Evolutionary conservation across 2,797 vertebrate genomes (phyloP).

Genomic region (Danio kyathit): DNA sequence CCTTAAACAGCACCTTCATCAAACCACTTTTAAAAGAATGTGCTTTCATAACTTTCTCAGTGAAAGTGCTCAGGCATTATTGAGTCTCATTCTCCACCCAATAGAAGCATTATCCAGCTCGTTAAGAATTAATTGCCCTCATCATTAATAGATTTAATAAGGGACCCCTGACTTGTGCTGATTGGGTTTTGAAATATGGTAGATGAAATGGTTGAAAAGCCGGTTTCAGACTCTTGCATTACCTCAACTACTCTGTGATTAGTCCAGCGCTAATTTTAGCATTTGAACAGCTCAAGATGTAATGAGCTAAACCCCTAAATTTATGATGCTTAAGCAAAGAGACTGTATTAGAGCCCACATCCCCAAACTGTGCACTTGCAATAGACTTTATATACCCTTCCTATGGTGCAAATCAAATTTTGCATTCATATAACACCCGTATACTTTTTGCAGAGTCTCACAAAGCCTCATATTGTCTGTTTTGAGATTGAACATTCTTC

Average conservation of each 20-base stretch:
- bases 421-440: neutral
- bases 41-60: conserved; percentile 46
- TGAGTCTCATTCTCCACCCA: conserved; percentile 58
- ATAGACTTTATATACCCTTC: neutral
- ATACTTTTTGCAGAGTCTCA: conserved; percentile 22
- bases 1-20: neutral
- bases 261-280: conserved; percentile 42
- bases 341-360: conserved; percentile 1
- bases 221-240: conserved; percentile 29
- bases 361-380: neutral
- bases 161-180: conserved; percentile 54
- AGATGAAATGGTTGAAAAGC: conserved; percentile 46
- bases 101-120: conserved; percentile 62
- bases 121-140: conserved; percentile 63
- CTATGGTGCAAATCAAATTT: neutral
- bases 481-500: conserved; percentile 14
- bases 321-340: conserved; percentile 29
- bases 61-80: conserved; percentile 51
- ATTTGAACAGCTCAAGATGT: conserved; percentile 14
- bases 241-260: conserved; percentile 25
- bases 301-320: conserved; percentile 29
- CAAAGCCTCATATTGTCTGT: conserved; percentile 42
- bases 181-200: conserved; percentile 67
- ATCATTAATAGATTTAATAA: conserved; percentile 62
- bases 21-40: conserved; percentile 1